Evolutionary conservation across 2,113 vertebrate species (phyloP), one percentile per base, ranked within the genome.

Genomic region (Oryzias celebensis): DNA sequence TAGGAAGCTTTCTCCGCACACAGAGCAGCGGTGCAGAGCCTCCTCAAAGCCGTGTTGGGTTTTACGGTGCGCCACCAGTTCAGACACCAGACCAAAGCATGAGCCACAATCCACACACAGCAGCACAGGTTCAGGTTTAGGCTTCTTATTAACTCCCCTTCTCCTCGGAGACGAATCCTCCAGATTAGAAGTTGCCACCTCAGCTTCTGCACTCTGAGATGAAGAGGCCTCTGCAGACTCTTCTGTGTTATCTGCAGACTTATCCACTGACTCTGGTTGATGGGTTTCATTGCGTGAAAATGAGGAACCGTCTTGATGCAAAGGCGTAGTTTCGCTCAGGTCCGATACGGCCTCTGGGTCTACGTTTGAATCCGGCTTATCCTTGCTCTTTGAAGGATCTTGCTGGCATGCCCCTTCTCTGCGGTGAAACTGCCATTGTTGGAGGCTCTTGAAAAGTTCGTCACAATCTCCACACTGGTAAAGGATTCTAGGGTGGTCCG

Each of bases 401-500:
- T 82, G 72, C 17, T 78, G 82, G 68, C 86, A 89, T 20, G 14
- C 42, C 20, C 68, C 93, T 78, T 82, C 83, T 69, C 94, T 94
- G 20, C 94, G 91, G 65, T 97, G 95, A 3, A 87, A 90, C 55
- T 96, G 90, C 94, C 95, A 96, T 13, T 93, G 81, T 13, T 91
- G 89, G 28, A 95, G 94, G 17, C 84, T 93, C 43, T 90, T 83
- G 1, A 97, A 96, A 2, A 96, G 90, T 2, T 92, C 89, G 56
- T 94, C 93, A 56, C 95, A 96, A 57, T 96, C 95, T 2, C 92
- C 91, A 65, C 95, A 96, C 78, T 96, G 94, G 5, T 95, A 97
- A 36, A 90, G 90, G 53, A 92, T 91, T 20, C 88, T 79, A 7
- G 90, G 88, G 53, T 85, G 85, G 51, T 92, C 89, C 4, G 74